Evolutionary conservation across 2,113 vertebrate species (phyloP), one percentile per base, ranked within the genome.

Genomic region (Dicerorhinus sumatrensis): DNA sequence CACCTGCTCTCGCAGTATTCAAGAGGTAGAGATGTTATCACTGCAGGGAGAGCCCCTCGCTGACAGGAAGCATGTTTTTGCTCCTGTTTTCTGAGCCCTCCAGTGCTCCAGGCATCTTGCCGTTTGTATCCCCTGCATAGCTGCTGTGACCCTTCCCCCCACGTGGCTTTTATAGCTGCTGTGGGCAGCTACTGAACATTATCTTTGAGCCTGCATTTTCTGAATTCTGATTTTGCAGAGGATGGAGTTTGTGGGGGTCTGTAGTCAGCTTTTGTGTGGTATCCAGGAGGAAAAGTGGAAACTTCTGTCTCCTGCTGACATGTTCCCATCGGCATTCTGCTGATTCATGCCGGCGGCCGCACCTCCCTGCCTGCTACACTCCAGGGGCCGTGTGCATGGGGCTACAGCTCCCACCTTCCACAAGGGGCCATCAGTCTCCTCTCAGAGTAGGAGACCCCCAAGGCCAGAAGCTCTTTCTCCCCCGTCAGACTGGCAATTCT

Each of bases 91-190:
- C 89, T 11, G 36, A 36, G 25, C 18, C 3, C 20, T 31, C 54
- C 23, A 0, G 79, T 0, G 21, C 21, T 6, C 3, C n/a, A 27
- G 10, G 23, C 3, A 12, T 6, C 23, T n/a, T 3, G 7, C 51
- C 42, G 1, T n/a, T 8, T 8, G 3, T 21, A 16, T 0, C 69
- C 29, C 65, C 27, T 2, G 2, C 2, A 0, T 1, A 0, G 17
- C 11, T 8, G 48, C 62, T 23, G 27, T 4, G 36, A 33, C 70
- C 54, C 29, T 56, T 11, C 51, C 2, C 29, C 48, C n/a, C 42
- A 0, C 0, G 0, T 17, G 54, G 29, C 21, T 33, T 62, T 3
- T 42, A 2, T 4, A 11, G 82, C 75, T 31, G 31, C n/a, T 46
- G 3, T 11, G 60, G 60, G 17, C 42, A 27, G n/a, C 29, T 16